Evolutionary conservation across 1,140 invertebrate species (phyloP).

Genomic region (Psix sp.): DNA sequence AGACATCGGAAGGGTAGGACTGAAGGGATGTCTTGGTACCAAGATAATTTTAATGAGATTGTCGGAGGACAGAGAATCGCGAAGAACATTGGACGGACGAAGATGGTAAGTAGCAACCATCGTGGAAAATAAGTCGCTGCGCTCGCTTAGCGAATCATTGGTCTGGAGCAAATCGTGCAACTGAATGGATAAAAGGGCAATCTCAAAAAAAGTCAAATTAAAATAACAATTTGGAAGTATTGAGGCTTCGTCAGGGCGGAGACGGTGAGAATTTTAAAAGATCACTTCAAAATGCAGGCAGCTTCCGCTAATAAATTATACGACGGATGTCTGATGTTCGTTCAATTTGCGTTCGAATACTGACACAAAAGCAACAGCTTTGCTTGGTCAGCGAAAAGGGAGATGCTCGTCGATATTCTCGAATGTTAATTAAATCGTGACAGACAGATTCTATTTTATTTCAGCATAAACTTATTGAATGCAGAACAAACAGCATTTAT

Average conservation of each 20-base stretch:
- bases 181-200: constrained; percentile 67
- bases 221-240: constrained; percentile 66
- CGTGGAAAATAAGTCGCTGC: constrained; percentile 37
- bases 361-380: constrained; percentile 9
- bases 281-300: constrained; percentile 35
- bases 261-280: constrained; percentile 47
- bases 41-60: constrained; percentile 71
- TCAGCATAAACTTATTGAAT: too few species aligned
- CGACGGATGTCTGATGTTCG: constrained; percentile 15
- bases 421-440: too few species aligned
- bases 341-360: constrained; percentile 13
- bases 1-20: constrained; percentile 4
- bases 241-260: constrained; percentile 10
- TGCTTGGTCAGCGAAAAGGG: not conserved
- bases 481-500: too few species aligned
- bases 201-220: constrained; percentile 67
- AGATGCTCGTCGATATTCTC: too few species aligned
- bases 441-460: too few species aligned
- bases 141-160: constrained; percentile 31
- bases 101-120: constrained; percentile 11
- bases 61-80: constrained; percentile 39
- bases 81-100: not conserved
- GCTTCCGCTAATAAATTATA: constrained; percentile 49
- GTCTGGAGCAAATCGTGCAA: constrained; percentile 47
- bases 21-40: constrained; percentile 29